Evolutionary conservation across 2,888 invertebrate species (phyloP).

Genomic region (Hypsopygia costalis): DNA sequence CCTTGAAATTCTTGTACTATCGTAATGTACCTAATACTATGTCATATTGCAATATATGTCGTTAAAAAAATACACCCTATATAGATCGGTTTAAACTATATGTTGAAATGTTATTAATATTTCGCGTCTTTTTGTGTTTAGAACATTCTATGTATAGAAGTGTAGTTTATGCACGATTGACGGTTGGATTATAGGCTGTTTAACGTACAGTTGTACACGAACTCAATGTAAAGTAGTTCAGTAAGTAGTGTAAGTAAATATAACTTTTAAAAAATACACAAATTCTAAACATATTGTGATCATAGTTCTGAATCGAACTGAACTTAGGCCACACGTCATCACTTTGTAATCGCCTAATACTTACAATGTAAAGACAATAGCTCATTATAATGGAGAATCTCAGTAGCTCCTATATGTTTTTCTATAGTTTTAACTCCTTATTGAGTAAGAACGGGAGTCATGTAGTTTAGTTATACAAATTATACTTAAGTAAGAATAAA

Average conservation of each 20-base stretch:
- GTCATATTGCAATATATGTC: too few species aligned
- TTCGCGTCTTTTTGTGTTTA: too few species aligned
- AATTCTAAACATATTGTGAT: conserved; percentile 1
- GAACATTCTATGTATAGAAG: not conserved
- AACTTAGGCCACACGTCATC: not conserved
- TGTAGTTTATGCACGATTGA: not conserved
- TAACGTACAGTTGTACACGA: conserved; percentile 1
- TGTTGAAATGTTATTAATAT: too few species aligned
- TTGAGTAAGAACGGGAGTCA: conserved; percentile 29
- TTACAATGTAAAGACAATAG: conserved; percentile 16
- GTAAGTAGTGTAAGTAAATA: not conserved
- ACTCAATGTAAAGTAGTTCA: not conserved
- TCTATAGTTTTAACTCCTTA: conserved; percentile 24
- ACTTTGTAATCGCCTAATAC: conserved; percentile 12
- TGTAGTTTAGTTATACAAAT: conserved; percentile 40
- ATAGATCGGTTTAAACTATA: too few species aligned
- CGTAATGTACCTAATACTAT: too few species aligned
- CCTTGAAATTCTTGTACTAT: too few species aligned
- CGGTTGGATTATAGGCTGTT: conserved; percentile 4
- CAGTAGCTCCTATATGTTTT: conserved; percentile 48
- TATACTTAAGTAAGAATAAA: conserved; percentile 37
- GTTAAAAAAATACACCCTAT: too few species aligned
- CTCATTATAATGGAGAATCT: conserved; percentile 38
- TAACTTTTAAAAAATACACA: not conserved
- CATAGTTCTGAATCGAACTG: conserved; percentile 2